Evolutionary conservation across 2,888 invertebrate species (phyloP).

Genomic region (Fragum whitleyi): DNA sequence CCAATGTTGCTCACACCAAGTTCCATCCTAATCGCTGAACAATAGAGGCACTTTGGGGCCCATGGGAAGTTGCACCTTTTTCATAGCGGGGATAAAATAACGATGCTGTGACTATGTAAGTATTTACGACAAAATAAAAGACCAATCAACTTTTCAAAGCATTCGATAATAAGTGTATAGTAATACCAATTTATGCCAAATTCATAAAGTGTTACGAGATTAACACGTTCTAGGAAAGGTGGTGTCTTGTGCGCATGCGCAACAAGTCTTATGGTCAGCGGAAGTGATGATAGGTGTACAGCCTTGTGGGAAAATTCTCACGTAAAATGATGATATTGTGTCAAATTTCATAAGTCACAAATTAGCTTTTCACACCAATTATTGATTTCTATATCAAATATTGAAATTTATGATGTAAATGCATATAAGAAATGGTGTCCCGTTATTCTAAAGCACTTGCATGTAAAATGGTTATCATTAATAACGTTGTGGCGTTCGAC

Average conservation of each 20-base stretch:
- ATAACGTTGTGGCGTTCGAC: no score
- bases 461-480: no score
- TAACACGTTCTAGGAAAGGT: background rate
- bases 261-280: background rate
- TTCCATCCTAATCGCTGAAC: background rate
- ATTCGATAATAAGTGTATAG: conserved; percentile 1
- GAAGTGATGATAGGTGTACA: background rate
- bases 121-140: background rate
- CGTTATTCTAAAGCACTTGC: no score
- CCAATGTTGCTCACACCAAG: conserved; percentile 15
- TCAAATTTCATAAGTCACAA: conserved; percentile 20
- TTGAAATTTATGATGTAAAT: no score
- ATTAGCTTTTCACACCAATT: conserved; percentile 23
- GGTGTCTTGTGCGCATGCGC: background rate
- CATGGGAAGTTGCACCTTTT: background rate
- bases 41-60: background rate
- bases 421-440: no score
- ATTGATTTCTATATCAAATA: no score
- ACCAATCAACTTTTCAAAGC: background rate
- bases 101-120: background rate
- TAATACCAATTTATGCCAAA: background rate
- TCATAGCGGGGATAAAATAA: background rate
- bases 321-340: conserved; percentile 22
- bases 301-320: conserved; percentile 56
- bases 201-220: background rate